Base-by-base conservation (phyloP, 1,140 invertebrate genomes). In the Caenorhabditis briggsae region DNA sequence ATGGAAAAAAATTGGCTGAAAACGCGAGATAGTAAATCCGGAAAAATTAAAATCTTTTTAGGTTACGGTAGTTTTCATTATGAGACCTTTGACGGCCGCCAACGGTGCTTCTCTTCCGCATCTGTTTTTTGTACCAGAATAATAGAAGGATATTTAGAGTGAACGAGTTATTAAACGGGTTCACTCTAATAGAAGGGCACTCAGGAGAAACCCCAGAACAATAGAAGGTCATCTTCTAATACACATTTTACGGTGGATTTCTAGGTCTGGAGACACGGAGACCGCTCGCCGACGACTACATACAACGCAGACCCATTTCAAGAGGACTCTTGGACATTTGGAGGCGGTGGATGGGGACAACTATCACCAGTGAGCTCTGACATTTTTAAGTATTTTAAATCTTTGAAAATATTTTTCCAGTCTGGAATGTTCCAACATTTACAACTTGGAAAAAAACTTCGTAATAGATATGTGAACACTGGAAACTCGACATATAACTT, bases 201-300 rank as follows among this genome's bases (percentile, higher is more conserved):
- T n/a, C n/a, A n/a, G n/a, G n/a, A n/a, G n/a, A n/a, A n/a, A n/a
- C n/a, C n/a, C n/a, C n/a, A n/a, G n/a, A n/a, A n/a, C n/a, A n/a
- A n/a, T n/a, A n/a, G n/a, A n/a, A n/a, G n/a, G n/a, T n/a, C n/a
- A n/a, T n/a, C 33, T 33, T 33, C 33, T 33, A 65, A 65, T 16
- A 5, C 9, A 43, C 2, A 33, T 33, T 33, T 33, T 33, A 33
- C 33, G 33, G 33, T 33, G 3, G 33, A 7, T 78, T 86, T 56
- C 20, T 8, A 88, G 84, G 74, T 86, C 20, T 88, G 87, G 87
- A 82, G 87, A 48, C 87, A 88, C 50, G 87, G 87, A 61, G 87
- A 87, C 18, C 41, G 87, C 11, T 88, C 87, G 11, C 87, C 87
- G 23, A 88, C 85, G 3, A 83, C 55, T 16, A 87, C 87, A 6